phyloP scores from a whole-genome alignment of 2,888 invertebrate genomes.

The Eristalis tenax region DNA sequence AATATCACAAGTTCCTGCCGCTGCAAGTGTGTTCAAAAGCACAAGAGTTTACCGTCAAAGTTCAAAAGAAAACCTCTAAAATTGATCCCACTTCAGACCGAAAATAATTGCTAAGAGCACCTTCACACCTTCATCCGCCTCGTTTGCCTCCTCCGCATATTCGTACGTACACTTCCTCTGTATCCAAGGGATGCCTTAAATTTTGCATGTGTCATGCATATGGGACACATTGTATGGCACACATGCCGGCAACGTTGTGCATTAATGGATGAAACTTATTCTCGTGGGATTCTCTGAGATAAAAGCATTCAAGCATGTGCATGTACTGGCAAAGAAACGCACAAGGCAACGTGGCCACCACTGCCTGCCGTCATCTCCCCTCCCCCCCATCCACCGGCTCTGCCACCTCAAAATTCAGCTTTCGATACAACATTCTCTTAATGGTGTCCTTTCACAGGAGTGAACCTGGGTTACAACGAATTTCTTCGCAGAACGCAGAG shows the following conservation, averaged over 20 bases:
- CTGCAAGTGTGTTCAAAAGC: conserved; percentile 22
- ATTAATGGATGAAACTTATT: conserved; percentile 48
- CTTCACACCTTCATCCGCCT: conserved; percentile 17
- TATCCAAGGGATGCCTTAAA: conserved; percentile 17
- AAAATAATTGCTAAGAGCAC: conserved; percentile 53
- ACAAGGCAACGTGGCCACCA: not conserved
- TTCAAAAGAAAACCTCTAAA: conserved; percentile 60
- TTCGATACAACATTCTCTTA: conserved; percentile 29
- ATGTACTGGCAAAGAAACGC: conserved; percentile 14
- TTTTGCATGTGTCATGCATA: conserved; percentile 33
- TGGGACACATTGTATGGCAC: conserved; percentile 15
- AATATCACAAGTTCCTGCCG: conserved; percentile 40
- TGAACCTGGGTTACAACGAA: not conserved
- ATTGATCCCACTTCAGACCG: conserved; percentile 55
- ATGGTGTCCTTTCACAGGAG: conserved; percentile 36
- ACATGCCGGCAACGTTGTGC: conserved; percentile 25
- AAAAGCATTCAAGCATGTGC: conserved; percentile 37
- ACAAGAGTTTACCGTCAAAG: conserved; percentile 43
- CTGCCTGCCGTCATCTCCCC: not conserved
- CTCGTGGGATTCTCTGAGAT: conserved; percentile 25
- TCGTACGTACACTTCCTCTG: not conserved
- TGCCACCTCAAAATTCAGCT: not conserved
- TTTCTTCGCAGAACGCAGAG: not conserved
- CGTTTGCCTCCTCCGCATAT: not conserved
- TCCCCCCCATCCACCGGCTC: not conserved